phyloP scores from a whole-genome alignment of 2,797 vertebrate genomes.

The Labroides dimidiatus region DNA sequence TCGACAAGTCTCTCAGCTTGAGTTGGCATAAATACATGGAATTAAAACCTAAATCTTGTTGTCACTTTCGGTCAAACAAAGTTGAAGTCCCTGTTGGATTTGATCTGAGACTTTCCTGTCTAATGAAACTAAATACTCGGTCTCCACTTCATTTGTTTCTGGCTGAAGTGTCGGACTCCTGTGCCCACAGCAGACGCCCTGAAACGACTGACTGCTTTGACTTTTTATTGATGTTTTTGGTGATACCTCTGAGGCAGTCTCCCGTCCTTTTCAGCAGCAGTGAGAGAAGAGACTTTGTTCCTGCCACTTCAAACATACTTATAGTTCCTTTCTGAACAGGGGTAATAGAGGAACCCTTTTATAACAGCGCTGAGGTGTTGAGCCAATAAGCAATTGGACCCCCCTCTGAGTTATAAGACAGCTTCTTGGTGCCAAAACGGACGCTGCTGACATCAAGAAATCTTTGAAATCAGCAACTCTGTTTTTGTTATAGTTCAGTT shows the following conservation, averaged over 20 bases:
- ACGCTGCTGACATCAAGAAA: slow-evolving; percentile 5
- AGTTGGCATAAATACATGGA: slow-evolving; percentile 30
- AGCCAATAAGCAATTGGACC: slow-evolving; percentile 44
- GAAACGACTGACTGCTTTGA: slow-evolving; percentile 23
- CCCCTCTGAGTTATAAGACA: slow-evolving; percentile 14
- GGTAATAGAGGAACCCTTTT: too few species aligned
- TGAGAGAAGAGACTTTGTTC: slow-evolving; percentile 11
- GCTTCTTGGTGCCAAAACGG: slow-evolving; percentile 7
- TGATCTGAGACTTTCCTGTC: slow-evolving; percentile 30
- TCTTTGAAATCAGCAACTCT: slow-evolving; percentile 21
- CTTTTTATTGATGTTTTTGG: slow-evolving; percentile 30
- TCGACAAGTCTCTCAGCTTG: slow-evolving; percentile 3
- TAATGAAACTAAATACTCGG: slow-evolving; percentile 38
- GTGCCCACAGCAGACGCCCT: slow-evolving; percentile 17
- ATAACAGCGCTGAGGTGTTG: slow-evolving; percentile 25
- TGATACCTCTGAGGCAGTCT: slow-evolving; percentile 12
- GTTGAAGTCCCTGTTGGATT: slow-evolving; percentile 40
- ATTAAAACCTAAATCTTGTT: slow-evolving; percentile 29
- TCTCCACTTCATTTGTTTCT: slow-evolving; percentile 48
- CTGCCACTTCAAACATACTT: slow-evolving; percentile 14
- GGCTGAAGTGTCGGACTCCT: slow-evolving; percentile 24
- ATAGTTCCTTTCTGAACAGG: too few species aligned
- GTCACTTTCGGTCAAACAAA: slow-evolving; percentile 34
- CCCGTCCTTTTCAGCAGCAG: slow-evolving; percentile 3
- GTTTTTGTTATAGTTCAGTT: slow-evolving; percentile 27